Conservation (phyloP, 2,797 vertebrate species). For the Danio tinwini region DNA sequence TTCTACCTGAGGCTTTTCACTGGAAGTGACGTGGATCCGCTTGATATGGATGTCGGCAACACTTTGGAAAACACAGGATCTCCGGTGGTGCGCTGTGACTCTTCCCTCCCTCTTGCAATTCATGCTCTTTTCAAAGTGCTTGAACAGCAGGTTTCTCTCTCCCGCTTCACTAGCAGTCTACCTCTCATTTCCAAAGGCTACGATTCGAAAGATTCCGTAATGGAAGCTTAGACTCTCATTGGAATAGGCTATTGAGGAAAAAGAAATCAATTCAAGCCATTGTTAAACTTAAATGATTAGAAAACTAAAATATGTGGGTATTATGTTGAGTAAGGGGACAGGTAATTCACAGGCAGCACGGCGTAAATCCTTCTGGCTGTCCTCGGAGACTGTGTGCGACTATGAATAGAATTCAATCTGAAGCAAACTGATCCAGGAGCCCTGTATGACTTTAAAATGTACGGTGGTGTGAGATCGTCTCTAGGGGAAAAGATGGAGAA, state of each 20-base stretch:
- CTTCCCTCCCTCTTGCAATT: constrained; percentile 5
- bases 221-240: constrained; percentile 11
- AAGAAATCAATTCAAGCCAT: constrained; percentile 12
- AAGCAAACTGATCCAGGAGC: constrained; percentile 20
- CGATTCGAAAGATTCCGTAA: background rate
- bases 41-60: constrained; percentile 47
- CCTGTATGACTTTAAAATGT: constrained; percentile 12
- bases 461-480: background rate
- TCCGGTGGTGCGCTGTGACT: constrained; percentile 27
- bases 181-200: constrained; percentile 33
- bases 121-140: constrained; percentile 20
- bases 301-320: constrained; percentile 13
- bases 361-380: constrained; percentile 17
- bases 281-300: constrained; percentile 28
- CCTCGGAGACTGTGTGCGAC: constrained; percentile 22
- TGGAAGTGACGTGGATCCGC: constrained; percentile 38
- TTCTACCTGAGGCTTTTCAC: constrained; percentile 25
- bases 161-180: background rate
- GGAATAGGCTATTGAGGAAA: constrained; percentile 8
- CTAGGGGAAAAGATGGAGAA: constrained; percentile 23
- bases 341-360: background rate
- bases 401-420: constrained; percentile 45
- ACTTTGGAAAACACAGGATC: constrained; percentile 47
- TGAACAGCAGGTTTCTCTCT: constrained; percentile 21
- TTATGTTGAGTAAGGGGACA: background rate